Evolutionary conservation across 1,140 invertebrate species (phyloP).

Genomic region (Pseudomyrmex dendroicus): DNA sequence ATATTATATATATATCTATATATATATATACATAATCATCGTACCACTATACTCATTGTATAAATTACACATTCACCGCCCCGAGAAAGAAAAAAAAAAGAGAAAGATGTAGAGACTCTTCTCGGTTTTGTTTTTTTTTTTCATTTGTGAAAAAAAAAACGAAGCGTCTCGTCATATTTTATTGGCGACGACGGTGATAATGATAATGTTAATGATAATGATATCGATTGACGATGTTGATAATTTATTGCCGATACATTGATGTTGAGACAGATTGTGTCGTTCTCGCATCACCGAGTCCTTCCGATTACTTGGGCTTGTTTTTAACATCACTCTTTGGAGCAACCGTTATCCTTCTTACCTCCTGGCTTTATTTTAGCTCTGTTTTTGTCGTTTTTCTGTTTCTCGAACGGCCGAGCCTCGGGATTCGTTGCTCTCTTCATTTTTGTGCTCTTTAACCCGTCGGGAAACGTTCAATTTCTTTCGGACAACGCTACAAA

Average conservation of each 20-base stretch:
- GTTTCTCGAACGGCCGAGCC: conserved; percentile 67
- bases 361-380: conserved; percentile 79
- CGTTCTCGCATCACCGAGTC: conserved; percentile 56
- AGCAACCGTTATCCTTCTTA: conserved; percentile 75
- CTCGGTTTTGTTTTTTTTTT: background rate
- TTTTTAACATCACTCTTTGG: conserved; percentile 76
- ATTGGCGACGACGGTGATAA: conserved; percentile 5
- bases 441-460: conserved; percentile 7
- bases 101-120: conserved; percentile 50
- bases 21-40: conserved; percentile 76
- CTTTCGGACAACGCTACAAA: background rate
- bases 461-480: conserved; percentile 1
- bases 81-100: conserved; percentile 70
- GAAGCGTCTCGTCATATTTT: conserved; percentile 32
- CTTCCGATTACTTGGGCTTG: conserved; percentile 77
- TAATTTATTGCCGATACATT: background rate
- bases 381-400: conserved; percentile 76
- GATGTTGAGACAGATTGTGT: conserved; percentile 45
- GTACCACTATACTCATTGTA: conserved; percentile 85
- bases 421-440: conserved; percentile 35
- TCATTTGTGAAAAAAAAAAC: conserved; percentile 17
- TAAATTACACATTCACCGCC: conserved; percentile 85
- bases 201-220: conserved; percentile 7
- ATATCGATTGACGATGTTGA: conserved; percentile 18
- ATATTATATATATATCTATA: conserved; percentile 70